Base-by-base conservation (phyloP, 1,140 invertebrate species). In the Listronotus bonariensis region DNA sequence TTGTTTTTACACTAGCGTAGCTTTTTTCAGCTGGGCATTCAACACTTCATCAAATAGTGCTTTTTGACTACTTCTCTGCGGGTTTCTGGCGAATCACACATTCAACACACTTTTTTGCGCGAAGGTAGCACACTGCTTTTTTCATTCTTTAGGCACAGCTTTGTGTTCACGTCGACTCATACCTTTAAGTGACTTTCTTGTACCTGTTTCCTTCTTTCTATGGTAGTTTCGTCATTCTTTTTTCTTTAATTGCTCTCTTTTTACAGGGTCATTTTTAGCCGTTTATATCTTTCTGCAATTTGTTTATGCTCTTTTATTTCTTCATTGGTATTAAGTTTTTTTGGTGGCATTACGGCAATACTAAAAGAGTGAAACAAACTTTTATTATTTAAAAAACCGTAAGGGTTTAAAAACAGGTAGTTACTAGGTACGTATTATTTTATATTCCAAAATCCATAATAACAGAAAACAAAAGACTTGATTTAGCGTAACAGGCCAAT, bases 171-270 rank as follows among this genome's bases (percentile, higher is more conserved):
- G 69, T 38, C 55, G 62, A 41, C 52, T 53, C 51, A 53, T 53
- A 41, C 72, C 58, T 34, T 71, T 69, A 11, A 70, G 65, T 60
- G 64, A 56, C 54, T 72, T 72, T 36, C 64, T 36, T 7, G 54
- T 56, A 61, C 63, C 67, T 58, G 70, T 73, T 70, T 68, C 51
- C 26, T 53, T 53, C 34, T 53, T 43, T 12, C 5, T 6, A 5
- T 43, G 15, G 12, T 43, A 43, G 6, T 43, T 43, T 12, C 41
- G 12, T 6, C 41, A 4, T 12, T 43, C 41, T 43, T 43, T 43
- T 43, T 43, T 12, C 12, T 12, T 12, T 12, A 43, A 6, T 43
- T 17, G 6, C 12, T 43, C 41, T 43, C 41, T 43, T 43, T 43
- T 43, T 43, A 6, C 6, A 43, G 12, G 41, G 12, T 43, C 41